Evolutionary conservation across 2,888 invertebrate genomes (phyloP).

Genomic region (Pachycephus smyrnensis): DNA sequence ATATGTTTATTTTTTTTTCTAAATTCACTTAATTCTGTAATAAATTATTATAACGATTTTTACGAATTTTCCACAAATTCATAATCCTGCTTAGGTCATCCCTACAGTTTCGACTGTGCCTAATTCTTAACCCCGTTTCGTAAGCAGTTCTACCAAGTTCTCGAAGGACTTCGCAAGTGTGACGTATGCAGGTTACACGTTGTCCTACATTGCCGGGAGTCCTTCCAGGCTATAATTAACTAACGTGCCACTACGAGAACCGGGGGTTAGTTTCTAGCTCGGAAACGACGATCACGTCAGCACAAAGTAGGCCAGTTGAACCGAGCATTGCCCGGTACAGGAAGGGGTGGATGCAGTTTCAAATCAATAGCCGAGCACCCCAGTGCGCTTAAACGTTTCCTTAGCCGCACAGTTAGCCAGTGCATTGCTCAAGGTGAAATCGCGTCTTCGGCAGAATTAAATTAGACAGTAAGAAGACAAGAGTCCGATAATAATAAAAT

Average conservation of each 20-base stretch:
- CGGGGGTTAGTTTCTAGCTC: slow-evolving; percentile 20
- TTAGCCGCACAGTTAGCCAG: background rate
- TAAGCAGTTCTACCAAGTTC: background rate
- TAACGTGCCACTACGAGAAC: background rate
- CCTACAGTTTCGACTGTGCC: background rate
- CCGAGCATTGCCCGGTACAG: slow-evolving; percentile 33
- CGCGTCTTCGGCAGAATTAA: background rate
- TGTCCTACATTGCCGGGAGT: background rate
- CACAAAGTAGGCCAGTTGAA: slow-evolving; percentile 48
- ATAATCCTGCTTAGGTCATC: background rate
- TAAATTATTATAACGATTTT: no score
- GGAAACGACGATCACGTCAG: slow-evolving; percentile 32
- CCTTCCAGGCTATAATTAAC: background rate
- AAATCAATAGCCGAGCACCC: slow-evolving; percentile 40
- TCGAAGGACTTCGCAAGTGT: background rate
- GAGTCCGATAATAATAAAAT: background rate
- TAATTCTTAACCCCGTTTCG: no score
- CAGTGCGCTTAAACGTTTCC: slow-evolving; percentile 22
- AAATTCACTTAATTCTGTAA: no score
- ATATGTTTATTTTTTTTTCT: no score
- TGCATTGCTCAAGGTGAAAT: background rate
- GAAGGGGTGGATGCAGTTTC: slow-evolving; percentile 38
- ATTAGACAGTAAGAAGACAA: background rate
- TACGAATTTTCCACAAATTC: no score
- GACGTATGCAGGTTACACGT: background rate